Percentiles rank a stretch among this genome's conserved stretches.
phyloP scores from a whole-genome alignment of 2,797 vertebrate species.

The Macropodus opercularis region DNA sequence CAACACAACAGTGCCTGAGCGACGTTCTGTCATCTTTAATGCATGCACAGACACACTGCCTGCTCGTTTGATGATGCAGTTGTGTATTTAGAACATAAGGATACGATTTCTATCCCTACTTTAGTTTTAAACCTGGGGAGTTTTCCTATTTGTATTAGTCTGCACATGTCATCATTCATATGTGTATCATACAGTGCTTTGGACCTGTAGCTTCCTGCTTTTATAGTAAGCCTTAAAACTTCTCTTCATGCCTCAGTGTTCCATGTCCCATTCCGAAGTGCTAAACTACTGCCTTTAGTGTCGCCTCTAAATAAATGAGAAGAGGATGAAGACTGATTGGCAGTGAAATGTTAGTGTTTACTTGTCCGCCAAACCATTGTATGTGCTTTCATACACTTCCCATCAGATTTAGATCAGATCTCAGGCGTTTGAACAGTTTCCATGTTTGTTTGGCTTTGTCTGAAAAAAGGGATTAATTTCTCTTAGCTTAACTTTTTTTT shows the following conservation, averaged over 20 bases:
- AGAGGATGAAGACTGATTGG: constrained; percentile 6
- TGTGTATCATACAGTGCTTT: constrained; percentile 48
- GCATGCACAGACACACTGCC: constrained; percentile 54
- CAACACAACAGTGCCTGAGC: constrained; percentile 73
- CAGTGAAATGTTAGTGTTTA: constrained; percentile 60
- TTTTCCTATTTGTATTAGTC: constrained; percentile 4
- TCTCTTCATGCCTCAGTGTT: constrained; percentile 46
- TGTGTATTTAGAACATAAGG: constrained; percentile 38
- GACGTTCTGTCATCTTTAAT: constrained; percentile 49
- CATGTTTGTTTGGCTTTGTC: constrained; percentile 31
- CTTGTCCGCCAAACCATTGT: constrained; percentile 41
- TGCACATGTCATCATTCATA: constrained; percentile 12
- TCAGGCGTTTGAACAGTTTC: constrained; percentile 62
- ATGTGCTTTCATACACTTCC: constrained; percentile 51
- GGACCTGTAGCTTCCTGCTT: constrained; percentile 17
- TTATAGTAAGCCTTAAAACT: constrained; percentile 65
- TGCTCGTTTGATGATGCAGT: constrained; percentile 38
- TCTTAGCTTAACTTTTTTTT: constrained; percentile 34
- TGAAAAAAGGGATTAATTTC: constrained; percentile 46
- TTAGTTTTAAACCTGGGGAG: not conserved
- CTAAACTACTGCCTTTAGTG: constrained; percentile 59
- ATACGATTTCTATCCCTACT: constrained; percentile 5
- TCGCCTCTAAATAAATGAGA: constrained; percentile 45
- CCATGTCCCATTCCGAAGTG: constrained; percentile 70
- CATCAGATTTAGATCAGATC: constrained; percentile 63